Evolutionary conservation across 2,888 invertebrate species (phyloP).

Genomic region (Didymodactylos carnosus): DNA sequence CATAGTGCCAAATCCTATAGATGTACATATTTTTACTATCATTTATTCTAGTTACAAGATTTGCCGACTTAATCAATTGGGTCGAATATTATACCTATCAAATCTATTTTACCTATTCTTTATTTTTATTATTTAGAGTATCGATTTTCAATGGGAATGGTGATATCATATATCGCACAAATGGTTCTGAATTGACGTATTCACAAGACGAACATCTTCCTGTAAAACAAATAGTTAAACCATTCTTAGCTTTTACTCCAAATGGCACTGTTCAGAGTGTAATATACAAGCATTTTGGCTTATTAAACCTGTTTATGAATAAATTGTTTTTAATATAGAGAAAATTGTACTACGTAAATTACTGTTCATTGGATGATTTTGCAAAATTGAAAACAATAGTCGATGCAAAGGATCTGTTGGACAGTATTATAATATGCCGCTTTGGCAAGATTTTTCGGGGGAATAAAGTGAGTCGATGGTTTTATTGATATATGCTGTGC

Average conservation of each 20-base stretch:
- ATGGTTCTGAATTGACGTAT: not conserved
- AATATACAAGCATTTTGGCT: too few relatives aligned
- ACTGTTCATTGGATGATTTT: constrained; percentile 6
- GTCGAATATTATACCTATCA: too few relatives aligned
- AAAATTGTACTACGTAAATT: constrained; percentile 7
- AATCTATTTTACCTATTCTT: too few relatives aligned
- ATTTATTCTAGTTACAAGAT: too few relatives aligned
- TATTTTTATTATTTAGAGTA: not conserved
- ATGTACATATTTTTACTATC: too few relatives aligned
- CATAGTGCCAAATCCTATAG: too few relatives aligned
- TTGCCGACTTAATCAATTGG: too few relatives aligned
- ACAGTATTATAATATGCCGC: constrained; percentile 1
- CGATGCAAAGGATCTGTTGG: not conserved
- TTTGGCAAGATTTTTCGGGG: constrained; percentile 13
- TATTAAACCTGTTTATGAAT: too few relatives aligned
- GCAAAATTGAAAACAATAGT: not conserved
- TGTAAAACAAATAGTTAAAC: not conserved
- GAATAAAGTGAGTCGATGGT: constrained; percentile 7
- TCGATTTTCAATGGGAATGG: not conserved
- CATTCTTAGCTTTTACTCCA: constrained; percentile 9
- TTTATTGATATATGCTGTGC: too few relatives aligned
- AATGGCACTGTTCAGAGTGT: not conserved
- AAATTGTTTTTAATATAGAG: too few relatives aligned
- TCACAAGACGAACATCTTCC: not conserved
- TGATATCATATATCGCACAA: not conserved